Evolutionary conservation across 2,113 vertebrate genomes (phyloP).

Genomic region (Cheirogaleus medius): DNA sequence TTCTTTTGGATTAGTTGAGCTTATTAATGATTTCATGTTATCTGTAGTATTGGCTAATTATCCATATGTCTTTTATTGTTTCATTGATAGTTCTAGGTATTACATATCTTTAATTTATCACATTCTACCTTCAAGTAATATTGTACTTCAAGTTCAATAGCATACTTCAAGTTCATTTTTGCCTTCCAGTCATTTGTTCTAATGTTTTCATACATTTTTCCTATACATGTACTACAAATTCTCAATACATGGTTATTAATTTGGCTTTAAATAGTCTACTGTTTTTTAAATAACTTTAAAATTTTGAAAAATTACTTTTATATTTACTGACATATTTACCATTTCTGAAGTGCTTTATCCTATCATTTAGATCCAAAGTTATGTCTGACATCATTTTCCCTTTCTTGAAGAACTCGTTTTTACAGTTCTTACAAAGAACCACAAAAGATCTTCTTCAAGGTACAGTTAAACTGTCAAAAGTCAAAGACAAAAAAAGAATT

Average conservation of each 20-base stretch:
- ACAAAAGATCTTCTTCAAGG: neutral
- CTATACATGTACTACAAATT: neutral
- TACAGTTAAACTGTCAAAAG: neutral
- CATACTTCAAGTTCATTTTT: neutral
- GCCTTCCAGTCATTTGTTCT: neutral
- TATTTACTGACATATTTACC: neutral
- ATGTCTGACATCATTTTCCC: neutral
- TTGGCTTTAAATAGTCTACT: neutral
- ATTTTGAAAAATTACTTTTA: neutral
- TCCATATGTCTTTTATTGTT: neutral
- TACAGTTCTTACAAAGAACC: neutral
- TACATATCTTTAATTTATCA: neutral
- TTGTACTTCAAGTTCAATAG: neutral
- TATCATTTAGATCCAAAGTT: neutral
- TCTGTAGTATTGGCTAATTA: neutral
- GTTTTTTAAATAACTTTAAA: neutral
- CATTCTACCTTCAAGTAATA: neutral
- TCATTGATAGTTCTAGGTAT: neutral
- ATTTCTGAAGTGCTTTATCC: neutral
- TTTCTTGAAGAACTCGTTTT: neutral
- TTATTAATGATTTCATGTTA: neutral
- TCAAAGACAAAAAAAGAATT: neutral
- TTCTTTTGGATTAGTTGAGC: neutral
- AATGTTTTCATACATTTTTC: neutral
- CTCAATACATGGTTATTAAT: neutral